Evolutionary conservation across 2,113 vertebrate genomes (phyloP), one percentile per base, ranked within the genome.

Genomic region (Lycaon pictus): DNA sequence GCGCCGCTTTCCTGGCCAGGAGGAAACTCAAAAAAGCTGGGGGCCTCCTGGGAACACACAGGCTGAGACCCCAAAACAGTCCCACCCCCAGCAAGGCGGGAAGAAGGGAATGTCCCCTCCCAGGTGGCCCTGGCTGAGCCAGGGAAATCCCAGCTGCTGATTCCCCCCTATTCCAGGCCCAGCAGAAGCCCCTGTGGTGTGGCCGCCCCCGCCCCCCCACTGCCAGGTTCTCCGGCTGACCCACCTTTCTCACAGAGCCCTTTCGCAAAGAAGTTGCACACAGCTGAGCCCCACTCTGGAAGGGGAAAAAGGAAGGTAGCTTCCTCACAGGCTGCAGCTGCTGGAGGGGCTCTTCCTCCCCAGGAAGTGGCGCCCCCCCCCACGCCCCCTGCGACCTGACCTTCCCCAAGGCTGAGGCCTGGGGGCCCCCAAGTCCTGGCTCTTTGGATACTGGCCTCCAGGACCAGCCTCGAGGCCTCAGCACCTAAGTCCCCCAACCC

Each of bases 221-320:
- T 17, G 16, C 60, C 89, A 13, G 1, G 23, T 48, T 63, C 11
- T 1, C 25, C 62, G 4, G 27, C 20, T 0, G 1, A 63, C 93
- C 93, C 90, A 83, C 83, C 96, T 90, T 96, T 98, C 17, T 51
- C 83, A 55, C 92, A 92, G 20, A 97, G 69, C 32, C 97, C 97
- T 90, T 19, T 16, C 10, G 90, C 4, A 62, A 97, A 98, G 92
- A 97, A 71, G 55, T 76, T 71, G 0, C 98, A 97, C 81, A 96
- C 56, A 0, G 96, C 94, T 0, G 32, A 95, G 37, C 81, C 37
- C 0, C 80, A 97, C 89, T 98, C 98, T 98, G 83, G 8, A 7
- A 5, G 56, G 32, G 16, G 8, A 63, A 62, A 55, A 58, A 35
- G 48, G 55, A 37, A 8, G 13, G 13, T 0, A 22, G 56, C 15